Conservation (phyloP, 2,113 vertebrate species). For the Antigone vipio region DNA sequence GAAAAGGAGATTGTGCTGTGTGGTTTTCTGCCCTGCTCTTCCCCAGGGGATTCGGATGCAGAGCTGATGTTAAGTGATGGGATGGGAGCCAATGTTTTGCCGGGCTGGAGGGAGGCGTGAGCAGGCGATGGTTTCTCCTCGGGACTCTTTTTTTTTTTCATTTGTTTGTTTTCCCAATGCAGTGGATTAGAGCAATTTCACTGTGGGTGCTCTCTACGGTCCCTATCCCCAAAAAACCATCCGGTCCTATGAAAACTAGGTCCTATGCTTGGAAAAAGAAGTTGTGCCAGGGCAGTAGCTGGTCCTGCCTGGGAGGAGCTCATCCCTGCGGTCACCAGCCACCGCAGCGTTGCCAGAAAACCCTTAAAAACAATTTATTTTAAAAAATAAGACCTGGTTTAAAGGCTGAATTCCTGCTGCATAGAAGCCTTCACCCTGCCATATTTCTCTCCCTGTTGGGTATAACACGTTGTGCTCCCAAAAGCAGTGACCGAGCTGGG, state of each 20-base stretch:
- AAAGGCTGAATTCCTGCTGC: neutral
- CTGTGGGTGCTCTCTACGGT: neutral
- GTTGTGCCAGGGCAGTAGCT: neutral
- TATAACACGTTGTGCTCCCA: fast-evolving
- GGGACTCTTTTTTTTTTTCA: neutral
- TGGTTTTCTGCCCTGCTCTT: neutral
- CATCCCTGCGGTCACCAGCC: neutral
- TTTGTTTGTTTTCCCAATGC: neutral
- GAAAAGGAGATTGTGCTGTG: neutral
- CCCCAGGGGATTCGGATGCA: neutral
- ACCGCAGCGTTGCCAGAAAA: neutral
- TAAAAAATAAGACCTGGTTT: fast-evolving
- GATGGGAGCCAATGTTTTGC: neutral
- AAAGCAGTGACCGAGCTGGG: fast-evolving
- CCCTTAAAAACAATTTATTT: neutral
- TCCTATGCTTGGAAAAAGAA: neutral
- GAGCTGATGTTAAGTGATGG: neutral
- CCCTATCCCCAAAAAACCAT: neutral
- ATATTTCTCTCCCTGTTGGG: fast-evolving
- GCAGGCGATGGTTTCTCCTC: neutral
- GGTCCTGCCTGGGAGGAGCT: neutral
- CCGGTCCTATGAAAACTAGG: neutral
- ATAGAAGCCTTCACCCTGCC: neutral
- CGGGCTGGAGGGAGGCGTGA: neutral
- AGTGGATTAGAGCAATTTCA: neutral